Evolutionary conservation across 1,140 invertebrate genomes (phyloP), one percentile per base, ranked within the genome.

Genomic region (Calliopsis andreniformis): DNA sequence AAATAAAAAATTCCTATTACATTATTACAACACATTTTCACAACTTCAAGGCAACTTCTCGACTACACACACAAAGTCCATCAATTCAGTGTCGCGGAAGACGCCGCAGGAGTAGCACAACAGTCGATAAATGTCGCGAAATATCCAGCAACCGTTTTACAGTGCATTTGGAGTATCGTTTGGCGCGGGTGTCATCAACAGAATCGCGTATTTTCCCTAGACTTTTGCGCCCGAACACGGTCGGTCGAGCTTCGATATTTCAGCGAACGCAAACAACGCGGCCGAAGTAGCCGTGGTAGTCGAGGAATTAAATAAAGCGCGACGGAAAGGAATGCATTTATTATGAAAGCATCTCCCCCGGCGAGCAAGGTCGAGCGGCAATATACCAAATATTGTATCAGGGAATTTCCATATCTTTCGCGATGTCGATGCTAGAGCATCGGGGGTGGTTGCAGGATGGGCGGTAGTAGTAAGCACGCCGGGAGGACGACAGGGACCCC

Each of bases 401-500:
- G 61, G 35, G 68, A 81, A 81, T 81, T 81, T 70, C 53, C 30
- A 42, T 69, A 53, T 64, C 42, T 32, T 53, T 82, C 68, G 58
- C 63, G 59, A 69, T 45, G 62, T 63, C 39, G 61, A 79, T 51
- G 59, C 25, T 53, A 76, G 39, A 47, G 59, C 30, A 32, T 30
- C 47, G 71, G 55, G 51, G 72, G 56, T 56, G 79, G 64, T 77
- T 85, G 58, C 66, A 86, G 84, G 69, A 79, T 82, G 69, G 73
- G 82, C 64, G 76, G 71, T n/a, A 63, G 59, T 56, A 82, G 79
- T 58, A 86, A 84, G 63, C 86, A 76, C 63, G 71, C 49, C 49
- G 62, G 78, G 78, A 84, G 79, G 66, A 82, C 79, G 66, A 82
- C 79, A 47, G 76, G 72, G 73, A 84, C 69, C 51, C 73, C 62